phyloP scores from a whole-genome alignment of 2,113 vertebrate species.

The Petaurus breviceps region DNA sequence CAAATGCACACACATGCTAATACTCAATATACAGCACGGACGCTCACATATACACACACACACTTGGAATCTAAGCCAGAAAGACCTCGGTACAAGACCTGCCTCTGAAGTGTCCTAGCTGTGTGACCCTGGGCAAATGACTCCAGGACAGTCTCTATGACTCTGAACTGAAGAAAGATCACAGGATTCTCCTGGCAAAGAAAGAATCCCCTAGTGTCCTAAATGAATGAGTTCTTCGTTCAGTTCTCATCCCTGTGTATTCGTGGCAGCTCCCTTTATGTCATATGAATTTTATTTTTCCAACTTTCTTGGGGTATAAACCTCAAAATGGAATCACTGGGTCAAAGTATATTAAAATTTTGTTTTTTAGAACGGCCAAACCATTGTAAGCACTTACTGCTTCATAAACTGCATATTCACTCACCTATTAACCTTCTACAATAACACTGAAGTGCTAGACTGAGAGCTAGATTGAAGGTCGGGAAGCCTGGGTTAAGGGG shows the following conservation, averaged over 20 bases:
- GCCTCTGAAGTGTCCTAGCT: not conserved
- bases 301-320: not conserved
- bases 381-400: too few species aligned
- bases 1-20: too few species aligned
- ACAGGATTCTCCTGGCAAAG: not conserved
- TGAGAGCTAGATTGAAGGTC: too few species aligned
- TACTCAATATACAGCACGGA: too few species aligned
- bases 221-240: not conserved
- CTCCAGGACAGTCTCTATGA: not conserved
- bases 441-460: not conserved
- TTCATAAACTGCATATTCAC: not conserved
- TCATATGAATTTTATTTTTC: not conserved
- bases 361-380: not conserved
- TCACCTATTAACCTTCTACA: not conserved
- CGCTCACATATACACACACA: too few species aligned
- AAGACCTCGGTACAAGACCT: not conserved
- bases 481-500: not conserved
- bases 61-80: not conserved
- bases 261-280: not conserved
- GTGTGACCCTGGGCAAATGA: not conserved
- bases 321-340: not conserved
- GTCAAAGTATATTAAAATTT: not conserved
- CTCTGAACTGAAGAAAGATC: not conserved
- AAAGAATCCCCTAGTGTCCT: not conserved
- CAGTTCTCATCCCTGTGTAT: not conserved